Evolutionary conservation across 2,797 vertebrate species (phyloP).

Genomic region (Pseudochromis fuscus): DNA sequence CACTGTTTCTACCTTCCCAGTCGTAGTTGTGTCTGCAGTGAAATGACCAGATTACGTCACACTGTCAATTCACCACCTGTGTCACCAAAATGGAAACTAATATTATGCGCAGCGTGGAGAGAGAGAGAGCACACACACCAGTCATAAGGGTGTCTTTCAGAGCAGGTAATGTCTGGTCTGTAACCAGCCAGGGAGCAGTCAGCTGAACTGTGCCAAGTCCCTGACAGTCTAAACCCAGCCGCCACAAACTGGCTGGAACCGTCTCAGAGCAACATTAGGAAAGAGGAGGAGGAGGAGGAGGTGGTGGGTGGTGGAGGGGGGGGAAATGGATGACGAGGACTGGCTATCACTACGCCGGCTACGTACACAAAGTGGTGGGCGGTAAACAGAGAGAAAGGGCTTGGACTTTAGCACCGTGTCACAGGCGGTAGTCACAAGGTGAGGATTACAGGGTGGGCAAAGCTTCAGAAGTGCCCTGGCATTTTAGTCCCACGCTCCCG

Average conservation of each 20-base stretch:
- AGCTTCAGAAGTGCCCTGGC: slow-evolving; percentile 74
- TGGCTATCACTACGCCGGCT: slow-evolving; percentile 42
- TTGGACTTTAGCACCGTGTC: slow-evolving; percentile 78
- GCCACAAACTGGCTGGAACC: slow-evolving; percentile 79
- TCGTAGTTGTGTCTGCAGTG: slow-evolving; percentile 1
- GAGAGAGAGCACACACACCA: slow-evolving; percentile 3
- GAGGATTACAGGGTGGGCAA: slow-evolving; percentile 79
- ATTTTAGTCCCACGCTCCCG: slow-evolving; percentile 76
- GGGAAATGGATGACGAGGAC: slow-evolving; percentile 37
- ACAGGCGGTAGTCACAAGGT: slow-evolving; percentile 79
- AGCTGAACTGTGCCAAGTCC: slow-evolving; percentile 64
- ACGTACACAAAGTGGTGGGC: slow-evolving; percentile 53
- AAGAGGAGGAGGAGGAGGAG: slow-evolving; percentile 9
- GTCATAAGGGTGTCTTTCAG: slow-evolving; percentile 45
- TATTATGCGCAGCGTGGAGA: slow-evolving; percentile 40
- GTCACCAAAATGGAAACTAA: slow-evolving; percentile 59
- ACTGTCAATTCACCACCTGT: slow-evolving; percentile 39
- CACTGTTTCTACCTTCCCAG: background rate
- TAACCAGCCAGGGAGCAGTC: slow-evolving; percentile 52
- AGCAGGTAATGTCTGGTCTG: slow-evolving; percentile 74
- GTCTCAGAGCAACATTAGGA: slow-evolving; percentile 63
- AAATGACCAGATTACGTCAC: slow-evolving; percentile 42
- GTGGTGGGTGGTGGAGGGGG: background rate
- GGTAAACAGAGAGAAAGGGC: slow-evolving; percentile 44
- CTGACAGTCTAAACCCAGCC: slow-evolving; percentile 69